Evolutionary conservation across 2,797 vertebrate genomes (phyloP).

Genomic region (Channa striata): DNA sequence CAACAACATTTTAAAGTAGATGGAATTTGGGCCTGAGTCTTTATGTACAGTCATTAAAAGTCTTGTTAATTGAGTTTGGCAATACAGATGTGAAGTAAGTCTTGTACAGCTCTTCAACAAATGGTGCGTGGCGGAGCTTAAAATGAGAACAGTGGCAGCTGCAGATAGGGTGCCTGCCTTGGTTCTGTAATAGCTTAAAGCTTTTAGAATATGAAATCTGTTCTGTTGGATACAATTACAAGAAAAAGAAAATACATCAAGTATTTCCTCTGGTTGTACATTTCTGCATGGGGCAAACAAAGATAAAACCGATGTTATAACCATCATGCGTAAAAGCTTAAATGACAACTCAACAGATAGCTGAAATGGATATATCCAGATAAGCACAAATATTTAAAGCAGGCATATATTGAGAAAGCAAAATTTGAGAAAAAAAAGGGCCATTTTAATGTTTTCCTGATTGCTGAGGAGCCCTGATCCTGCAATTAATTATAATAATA

Average conservation of each 20-base stretch:
- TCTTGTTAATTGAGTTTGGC: slow-evolving; percentile 64
- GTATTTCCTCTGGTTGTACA: slow-evolving; percentile 63
- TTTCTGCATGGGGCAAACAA: slow-evolving; percentile 60
- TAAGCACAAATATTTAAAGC: slow-evolving; percentile 45
- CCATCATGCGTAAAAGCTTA: slow-evolving; percentile 43
- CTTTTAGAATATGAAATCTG: slow-evolving; percentile 44
- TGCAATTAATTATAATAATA: slow-evolving; percentile 68
- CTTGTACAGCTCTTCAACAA: slow-evolving; percentile 68
- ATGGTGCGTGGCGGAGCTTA: slow-evolving; percentile 61
- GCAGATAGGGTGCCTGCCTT: slow-evolving; percentile 40
- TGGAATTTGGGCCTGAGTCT: slow-evolving; percentile 45
- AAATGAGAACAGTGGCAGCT: slow-evolving; percentile 72
- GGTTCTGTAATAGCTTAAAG: slow-evolving; percentile 34
- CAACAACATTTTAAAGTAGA: slow-evolving; percentile 34
- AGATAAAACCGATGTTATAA: slow-evolving; percentile 74
- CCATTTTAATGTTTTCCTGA: slow-evolving; percentile 44
- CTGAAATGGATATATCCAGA: slow-evolving; percentile 32
- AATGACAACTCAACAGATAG: slow-evolving; percentile 46
- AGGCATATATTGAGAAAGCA: slow-evolving; percentile 23
- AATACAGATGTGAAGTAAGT: slow-evolving; percentile 51
- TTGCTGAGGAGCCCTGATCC: slow-evolving; percentile 61
- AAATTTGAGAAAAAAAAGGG: slow-evolving; percentile 38
- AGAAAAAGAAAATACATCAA: slow-evolving; percentile 44
- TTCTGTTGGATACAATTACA: slow-evolving; percentile 33
- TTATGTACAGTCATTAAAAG: slow-evolving; percentile 56